Evolutionary conservation across 2,113 vertebrate genomes (phyloP), one percentile per base, ranked within the genome.

Genomic region (Phaethon lepturus): DNA sequence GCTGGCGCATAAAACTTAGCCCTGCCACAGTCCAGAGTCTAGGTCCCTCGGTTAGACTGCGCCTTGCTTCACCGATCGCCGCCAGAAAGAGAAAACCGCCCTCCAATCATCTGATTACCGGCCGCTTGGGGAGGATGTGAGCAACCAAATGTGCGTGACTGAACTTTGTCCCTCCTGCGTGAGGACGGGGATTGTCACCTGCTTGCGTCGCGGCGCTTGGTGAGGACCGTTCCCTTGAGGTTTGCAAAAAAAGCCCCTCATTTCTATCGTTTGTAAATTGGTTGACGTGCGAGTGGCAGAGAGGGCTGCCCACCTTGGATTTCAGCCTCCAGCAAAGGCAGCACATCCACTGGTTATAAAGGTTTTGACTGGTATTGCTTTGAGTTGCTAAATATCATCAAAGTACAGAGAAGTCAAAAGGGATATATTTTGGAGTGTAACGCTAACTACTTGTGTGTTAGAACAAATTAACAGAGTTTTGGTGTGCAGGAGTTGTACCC

Each of bases 131-230:
- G 79, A 55, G 31, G 42, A 7, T 35, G 68, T 31, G 55, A 89
- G 91, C 79, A 7, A 44, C 67, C 17, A 2, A 12, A 19, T 2
- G 13, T 14, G 24, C 13, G 29, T 18, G 25, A 14, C 28, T 76
- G 83, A 50, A 11, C 80, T 69, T 72, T 76, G 79, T 59, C 45
- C 33, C 45, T 82, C 2, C 4, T 7, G 15, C 5, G 38, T 22
- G 53, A 53, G 79, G 40, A 2, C 0, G 4, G 68, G 14, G 24
- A 5, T 38, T 60, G 68, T 75, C 25, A 11, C 50, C 76, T 0
- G 9, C 62, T 44, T 1, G 53, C 29, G 58, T 40, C 1, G 0
- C 9, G 1, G 78, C 0, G 0, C 67, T 60, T 1, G 0, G 20
- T n/a, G 64, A 49, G 84, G 50, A 25, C 47, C 1, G 3, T 42